Conservation (phyloP, 2,888 invertebrate species). For the Ecdyonurus torrentis region DNA sequence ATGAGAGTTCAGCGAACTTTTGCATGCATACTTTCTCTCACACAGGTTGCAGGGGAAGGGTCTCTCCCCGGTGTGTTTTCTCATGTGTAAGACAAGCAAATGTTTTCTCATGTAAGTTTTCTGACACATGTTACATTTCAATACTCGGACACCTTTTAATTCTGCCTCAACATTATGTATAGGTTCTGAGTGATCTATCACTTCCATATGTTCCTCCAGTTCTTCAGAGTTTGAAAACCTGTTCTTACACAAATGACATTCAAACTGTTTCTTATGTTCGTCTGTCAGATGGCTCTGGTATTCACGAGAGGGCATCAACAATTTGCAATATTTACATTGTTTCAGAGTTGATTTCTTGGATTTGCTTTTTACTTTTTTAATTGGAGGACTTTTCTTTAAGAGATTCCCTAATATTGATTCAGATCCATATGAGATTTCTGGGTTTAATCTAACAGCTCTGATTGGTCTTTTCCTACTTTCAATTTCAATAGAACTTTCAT, state of each 20-base stretch:
- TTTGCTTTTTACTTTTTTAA: no score
- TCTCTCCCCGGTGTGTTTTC: neutral
- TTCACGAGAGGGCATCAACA: neutral
- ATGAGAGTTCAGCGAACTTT: constrained; percentile 1
- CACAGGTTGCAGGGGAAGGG: constrained; percentile 5
- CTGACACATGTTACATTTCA: constrained; percentile 8
- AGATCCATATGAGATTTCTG: neutral
- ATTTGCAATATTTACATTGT: neutral
- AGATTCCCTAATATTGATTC: neutral
- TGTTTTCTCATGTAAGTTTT: constrained; percentile 4
- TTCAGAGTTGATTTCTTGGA: neutral
- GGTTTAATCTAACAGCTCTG: neutral
- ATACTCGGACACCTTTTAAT: neutral
- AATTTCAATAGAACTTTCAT: neutral
- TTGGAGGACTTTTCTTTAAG: neutral
- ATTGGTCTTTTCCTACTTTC: neutral
- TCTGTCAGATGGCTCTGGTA: neutral
- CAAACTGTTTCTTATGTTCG: neutral
- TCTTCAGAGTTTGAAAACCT: neutral
- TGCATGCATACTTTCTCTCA: neutral
- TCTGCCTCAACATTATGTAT: neutral
- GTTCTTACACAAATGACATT: neutral
- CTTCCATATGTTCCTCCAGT: neutral
- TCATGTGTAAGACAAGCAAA: neutral
- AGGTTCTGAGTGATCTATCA: neutral